These are phyloP conservation scores for Catharus minimus DNA, from an alignment of 2,113 vertebrate genomes.

Conservation along the genomic window DNA sequence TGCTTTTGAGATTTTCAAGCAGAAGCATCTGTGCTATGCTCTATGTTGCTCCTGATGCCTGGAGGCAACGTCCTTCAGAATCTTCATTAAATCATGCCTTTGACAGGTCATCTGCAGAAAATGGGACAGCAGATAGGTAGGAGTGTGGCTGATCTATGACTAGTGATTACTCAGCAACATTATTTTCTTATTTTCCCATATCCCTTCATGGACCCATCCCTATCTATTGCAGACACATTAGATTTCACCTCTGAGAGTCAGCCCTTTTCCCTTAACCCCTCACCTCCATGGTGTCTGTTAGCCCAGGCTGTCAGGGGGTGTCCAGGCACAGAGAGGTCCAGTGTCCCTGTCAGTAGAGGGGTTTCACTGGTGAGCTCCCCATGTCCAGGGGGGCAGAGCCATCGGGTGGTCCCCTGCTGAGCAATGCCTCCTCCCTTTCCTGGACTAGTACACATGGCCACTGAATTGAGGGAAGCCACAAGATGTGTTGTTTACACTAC, in stretches of 20 bases:
- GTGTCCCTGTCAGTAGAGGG: accelerated
- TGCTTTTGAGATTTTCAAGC: background rate
- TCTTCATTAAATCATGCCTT: slow-evolving; percentile 30
- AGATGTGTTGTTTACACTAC: background rate
- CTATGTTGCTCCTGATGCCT: background rate
- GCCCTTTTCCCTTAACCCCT: no score
- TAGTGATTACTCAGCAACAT: background rate
- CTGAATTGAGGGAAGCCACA: background rate
- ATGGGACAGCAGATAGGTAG: background rate
- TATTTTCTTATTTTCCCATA: background rate
- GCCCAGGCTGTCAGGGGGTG: background rate
- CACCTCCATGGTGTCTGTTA: accelerated
- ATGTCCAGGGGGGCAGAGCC: accelerated
- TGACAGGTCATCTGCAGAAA: background rate
- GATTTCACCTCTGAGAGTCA: background rate
- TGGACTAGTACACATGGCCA: accelerated
- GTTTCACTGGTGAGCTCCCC: background rate
- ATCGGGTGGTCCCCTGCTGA: accelerated
- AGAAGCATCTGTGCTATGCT: background rate
- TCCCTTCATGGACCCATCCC: accelerated
- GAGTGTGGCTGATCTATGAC: background rate
- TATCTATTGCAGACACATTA: background rate
- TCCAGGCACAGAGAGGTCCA: accelerated
- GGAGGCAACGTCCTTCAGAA: background rate
- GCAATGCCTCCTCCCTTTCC: background rate